Percentiles rank a stretch among this genome's conserved stretches.
phyloP scores from a whole-genome alignment of 2,113 vertebrate species.

The Zosterops japonicus region DNA sequence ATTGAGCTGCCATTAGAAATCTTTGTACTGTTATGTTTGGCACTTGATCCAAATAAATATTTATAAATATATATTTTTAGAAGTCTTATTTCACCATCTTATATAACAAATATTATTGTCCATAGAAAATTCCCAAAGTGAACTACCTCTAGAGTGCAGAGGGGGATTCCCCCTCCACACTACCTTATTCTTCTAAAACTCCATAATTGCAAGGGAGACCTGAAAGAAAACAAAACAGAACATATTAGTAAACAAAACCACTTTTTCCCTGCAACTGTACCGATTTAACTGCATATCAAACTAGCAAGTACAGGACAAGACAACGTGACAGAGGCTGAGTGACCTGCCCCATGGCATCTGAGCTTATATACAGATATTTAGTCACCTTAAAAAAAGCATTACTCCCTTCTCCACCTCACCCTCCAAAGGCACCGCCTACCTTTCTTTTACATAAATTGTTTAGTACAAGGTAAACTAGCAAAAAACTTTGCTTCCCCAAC shows the following conservation, averaged over 20 bases:
- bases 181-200: constrained; percentile 81
- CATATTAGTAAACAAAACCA: neutral
- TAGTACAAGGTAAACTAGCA: neutral
- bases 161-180: constrained; percentile 89
- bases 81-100: constrained; percentile 69
- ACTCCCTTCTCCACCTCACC: neutral
- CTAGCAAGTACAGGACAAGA: neutral
- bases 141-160: constrained; percentile 77
- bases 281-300: neutral
- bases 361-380: neutral
- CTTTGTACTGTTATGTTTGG: constrained; percentile 68
- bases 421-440: neutral
- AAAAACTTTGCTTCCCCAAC: neutral
- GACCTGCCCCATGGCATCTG: neutral
- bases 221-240: constrained; percentile 67
- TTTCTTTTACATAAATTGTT: neutral
- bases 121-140: constrained; percentile 69
- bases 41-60: constrained; percentile 83
- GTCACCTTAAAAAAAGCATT: neutral
- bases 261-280: neutral
- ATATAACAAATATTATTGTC: constrained; percentile 78
- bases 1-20: constrained; percentile 73
- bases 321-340: neutral
- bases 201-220: constrained; percentile 95
- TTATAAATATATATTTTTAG: constrained; percentile 70